Conservation (phyloP, 2,888 invertebrate species). For the Pardosa pseudoannulata region DNA sequence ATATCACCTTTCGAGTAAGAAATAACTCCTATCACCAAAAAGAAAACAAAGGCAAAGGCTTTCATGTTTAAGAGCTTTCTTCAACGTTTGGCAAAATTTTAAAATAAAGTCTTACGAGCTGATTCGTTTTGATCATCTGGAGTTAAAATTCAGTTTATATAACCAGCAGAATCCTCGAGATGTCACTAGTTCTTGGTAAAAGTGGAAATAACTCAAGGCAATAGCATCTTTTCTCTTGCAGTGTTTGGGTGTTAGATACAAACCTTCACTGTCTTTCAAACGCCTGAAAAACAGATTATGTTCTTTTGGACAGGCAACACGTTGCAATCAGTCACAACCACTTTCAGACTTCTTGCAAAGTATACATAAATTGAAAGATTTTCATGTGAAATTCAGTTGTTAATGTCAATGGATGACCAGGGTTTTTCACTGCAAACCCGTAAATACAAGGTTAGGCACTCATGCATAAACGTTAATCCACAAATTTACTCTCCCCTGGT, state of each 20-base stretch:
- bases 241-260: neutral
- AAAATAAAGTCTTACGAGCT: too few relatives aligned
- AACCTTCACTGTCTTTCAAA: neutral
- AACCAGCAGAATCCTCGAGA: neutral
- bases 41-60: neutral
- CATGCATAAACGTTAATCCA: neutral
- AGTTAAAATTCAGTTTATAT: neutral
- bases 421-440: neutral
- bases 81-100: too few relatives aligned
- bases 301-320: neutral
- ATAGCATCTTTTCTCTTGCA: neutral
- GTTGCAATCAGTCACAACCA: neutral
- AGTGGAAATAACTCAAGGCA: neutral
- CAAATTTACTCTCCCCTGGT: neutral
- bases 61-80: too few relatives aligned
- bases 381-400: neutral
- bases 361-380: neutral
- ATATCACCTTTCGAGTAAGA: neutral
- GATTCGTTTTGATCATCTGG: too few relatives aligned
- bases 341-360: neutral
- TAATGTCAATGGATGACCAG: neutral
- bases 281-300: neutral
- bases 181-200: neutral
- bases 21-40: neutral
- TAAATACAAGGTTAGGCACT: neutral